A percentile compares a stretch with the other conserved stretches of the same genome.
Conservation (phyloP, 2,888 invertebrate genomes). For the Gari tellinella region DNA sequence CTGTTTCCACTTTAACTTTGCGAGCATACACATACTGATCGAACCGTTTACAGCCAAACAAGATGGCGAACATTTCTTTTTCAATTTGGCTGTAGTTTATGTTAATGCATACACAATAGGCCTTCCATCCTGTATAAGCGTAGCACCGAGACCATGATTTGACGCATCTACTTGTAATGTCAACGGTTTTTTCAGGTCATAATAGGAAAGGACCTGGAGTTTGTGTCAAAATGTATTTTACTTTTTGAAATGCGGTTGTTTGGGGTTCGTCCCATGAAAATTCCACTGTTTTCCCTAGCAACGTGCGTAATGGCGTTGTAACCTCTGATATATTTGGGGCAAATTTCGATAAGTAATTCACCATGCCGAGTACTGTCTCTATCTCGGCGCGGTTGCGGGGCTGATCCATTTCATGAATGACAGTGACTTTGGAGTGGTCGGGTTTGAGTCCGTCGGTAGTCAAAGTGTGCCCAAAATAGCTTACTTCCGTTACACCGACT, state of each 20-base stretch:
- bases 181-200: conserved; percentile 35
- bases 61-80: conserved; percentile 45
- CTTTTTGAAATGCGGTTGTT: conserved; percentile 23
- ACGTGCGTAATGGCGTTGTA: conserved; percentile 2
- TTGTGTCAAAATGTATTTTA: conserved; percentile 18
- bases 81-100: conserved; percentile 60
- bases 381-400: conserved; percentile 1
- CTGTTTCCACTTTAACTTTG: conserved; percentile 41
- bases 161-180: conserved; percentile 60
- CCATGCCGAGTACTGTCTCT: conserved; percentile 12
- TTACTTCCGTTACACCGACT: too few relatives aligned
- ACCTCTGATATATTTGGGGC: conserved; percentile 13
- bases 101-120: conserved; percentile 67
- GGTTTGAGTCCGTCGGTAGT: too few relatives aligned
- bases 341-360: conserved; percentile 17
- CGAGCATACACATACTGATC: conserved; percentile 47
- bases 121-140: conserved; percentile 56
- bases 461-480: too few relatives aligned
- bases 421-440: too few relatives aligned
- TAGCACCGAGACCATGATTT: conserved; percentile 58
- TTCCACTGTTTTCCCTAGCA: not conserved
- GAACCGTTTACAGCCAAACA: conserved; percentile 44
- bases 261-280: conserved; percentile 18
- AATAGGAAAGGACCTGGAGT: conserved; percentile 47
- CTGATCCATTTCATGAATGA: too few relatives aligned